Evolutionary conservation across 2,888 invertebrate species (phyloP), one percentile per base, ranked within the genome.

Genomic region (Tigriopus californicus): DNA sequence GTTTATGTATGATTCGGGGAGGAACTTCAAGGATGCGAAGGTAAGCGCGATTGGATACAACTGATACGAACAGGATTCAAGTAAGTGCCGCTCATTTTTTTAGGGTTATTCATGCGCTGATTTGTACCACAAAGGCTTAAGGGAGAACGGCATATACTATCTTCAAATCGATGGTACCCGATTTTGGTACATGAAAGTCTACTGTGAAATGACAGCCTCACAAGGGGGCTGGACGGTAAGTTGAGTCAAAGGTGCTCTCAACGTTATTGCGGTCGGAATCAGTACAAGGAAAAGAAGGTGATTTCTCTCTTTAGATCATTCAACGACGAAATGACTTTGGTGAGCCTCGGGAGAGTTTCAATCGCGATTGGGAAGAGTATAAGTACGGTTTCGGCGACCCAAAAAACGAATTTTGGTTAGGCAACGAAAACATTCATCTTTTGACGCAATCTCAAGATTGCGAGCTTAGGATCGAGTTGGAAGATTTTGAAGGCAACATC

Each of bases 221-320:
- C 89, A 89, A 67, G 90, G 90, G 61, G 90, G 90, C 60, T 90
- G 90, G 90, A 90, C 88, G 73, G 90, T 90, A 76, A 80, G 80
- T 74, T 63, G 33, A 8, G 33, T 5, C 33, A 33, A 33, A 33
- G 33, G 8, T n/a, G n/a, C n/a, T n/a, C n/a, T n/a, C n/a, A n/a
- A n/a, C n/a, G n/a, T n/a, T n/a, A n/a, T n/a, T n/a, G n/a, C n/a
- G n/a, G n/a, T n/a, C n/a, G n/a, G n/a, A n/a, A n/a, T n/a, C n/a
- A n/a, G n/a, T n/a, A n/a, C n/a, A n/a, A n/a, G n/a, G n/a, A n/a
- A n/a, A n/a, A n/a, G n/a, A n/a, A n/a, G n/a, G n/a, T n/a, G n/a
- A n/a, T n/a, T n/a, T n/a, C n/a, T 55, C 40, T 15, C 1, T 56
- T 25, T 67, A 90, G 90, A 86, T 89, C 1, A 88, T 90, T 65